A percentile compares a stretch with the other conserved stretches of the same genome.
These are phyloP conservation scores for Phocoena phocoena DNA, from an alignment of 2,113 vertebrate species.

Conservation along the genomic window DNA sequence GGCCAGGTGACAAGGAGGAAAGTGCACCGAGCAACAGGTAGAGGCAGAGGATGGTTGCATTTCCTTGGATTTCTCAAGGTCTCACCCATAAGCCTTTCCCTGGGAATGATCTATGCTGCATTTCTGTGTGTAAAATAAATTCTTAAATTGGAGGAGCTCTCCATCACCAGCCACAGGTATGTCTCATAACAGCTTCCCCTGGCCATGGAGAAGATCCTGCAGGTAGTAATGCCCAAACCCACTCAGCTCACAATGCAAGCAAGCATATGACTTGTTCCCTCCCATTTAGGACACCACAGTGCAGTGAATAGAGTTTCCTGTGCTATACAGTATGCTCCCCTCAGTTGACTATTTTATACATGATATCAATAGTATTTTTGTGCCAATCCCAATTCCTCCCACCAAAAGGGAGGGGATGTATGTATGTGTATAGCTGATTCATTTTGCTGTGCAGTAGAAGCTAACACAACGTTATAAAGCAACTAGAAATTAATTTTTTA, in stretches of 20 bases:
- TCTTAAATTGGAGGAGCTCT: not conserved
- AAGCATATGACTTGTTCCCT: not conserved
- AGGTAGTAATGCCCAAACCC: accelerated
- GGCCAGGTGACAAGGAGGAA: not conserved
- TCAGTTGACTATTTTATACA: no score
- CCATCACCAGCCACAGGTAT: accelerated
- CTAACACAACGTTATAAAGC: no score
- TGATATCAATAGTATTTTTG: no score
- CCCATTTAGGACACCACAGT: no score
- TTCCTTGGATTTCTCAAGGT: not conserved
- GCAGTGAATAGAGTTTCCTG: no score
- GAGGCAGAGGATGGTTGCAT: not conserved
- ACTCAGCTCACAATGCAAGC: accelerated
- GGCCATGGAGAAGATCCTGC: accelerated
- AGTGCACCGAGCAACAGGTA: no score
- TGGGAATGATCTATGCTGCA: not conserved
- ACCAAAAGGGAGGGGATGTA: no score
- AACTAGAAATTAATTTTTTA: no score
- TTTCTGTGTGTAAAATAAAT: not conserved
- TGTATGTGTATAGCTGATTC: no score
- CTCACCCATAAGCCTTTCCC: not conserved
- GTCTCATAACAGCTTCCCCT: not conserved
- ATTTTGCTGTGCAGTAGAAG: no score
- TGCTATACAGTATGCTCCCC: no score
- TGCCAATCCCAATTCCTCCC: no score